Percentiles rank a stretch among this genome's conserved stretches.
Conservation (phyloP, 2,113 vertebrate genomes). For the Ibidorhyncha struthersii region DNA sequence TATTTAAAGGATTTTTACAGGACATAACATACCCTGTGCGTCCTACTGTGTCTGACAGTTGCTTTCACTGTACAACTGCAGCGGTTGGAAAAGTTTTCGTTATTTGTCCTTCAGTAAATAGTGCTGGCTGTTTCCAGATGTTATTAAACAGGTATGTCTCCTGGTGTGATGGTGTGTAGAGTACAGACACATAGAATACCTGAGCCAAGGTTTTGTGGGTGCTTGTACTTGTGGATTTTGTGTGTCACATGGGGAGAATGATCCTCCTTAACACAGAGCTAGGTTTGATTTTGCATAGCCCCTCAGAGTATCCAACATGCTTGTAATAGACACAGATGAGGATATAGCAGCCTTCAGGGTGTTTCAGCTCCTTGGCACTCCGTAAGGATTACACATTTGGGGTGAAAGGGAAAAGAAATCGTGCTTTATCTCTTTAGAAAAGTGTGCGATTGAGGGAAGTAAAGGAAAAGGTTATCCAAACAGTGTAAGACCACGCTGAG, state of each 20-base stretch:
- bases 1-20: not conserved
- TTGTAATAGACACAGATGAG: not conserved
- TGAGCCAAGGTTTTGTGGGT: not conserved
- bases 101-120: not conserved
- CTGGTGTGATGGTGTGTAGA: not conserved
- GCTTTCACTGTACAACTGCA: not conserved
- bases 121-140: not conserved
- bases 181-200: not conserved
- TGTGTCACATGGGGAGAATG: not conserved
- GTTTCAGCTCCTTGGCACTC: not conserved
- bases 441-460: not conserved
- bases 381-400: not conserved
- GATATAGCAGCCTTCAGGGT: not conserved
- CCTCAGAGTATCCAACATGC: not conserved
- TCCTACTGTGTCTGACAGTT: not conserved
- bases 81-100: not conserved
- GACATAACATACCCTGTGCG: fast-evolving
- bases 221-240: not conserved
- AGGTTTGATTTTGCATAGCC: not conserved
- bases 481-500: not conserved
- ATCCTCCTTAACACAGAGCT: not conserved
- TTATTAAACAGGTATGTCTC: not conserved
- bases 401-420: not conserved
- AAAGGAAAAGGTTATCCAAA: not conserved
- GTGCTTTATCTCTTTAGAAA: not conserved